Percentiles rank a stretch among this genome's conserved stretches.
Conservation (phyloP, 1,140 invertebrate genomes). For the Centruroides vittatus region DNA sequence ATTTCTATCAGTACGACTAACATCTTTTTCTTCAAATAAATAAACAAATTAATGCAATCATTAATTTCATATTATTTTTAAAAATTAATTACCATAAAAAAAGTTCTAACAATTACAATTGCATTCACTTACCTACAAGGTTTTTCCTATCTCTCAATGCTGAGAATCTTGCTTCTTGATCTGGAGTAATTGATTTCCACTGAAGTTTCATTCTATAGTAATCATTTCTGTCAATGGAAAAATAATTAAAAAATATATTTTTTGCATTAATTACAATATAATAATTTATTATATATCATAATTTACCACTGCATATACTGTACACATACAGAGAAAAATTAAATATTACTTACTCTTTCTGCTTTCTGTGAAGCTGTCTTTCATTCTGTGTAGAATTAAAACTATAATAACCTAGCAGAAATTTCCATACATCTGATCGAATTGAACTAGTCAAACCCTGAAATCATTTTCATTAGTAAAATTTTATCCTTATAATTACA, state of each 20-base stretch:
- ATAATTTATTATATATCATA: background rate
- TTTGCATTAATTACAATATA: background rate
- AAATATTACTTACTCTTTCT: constrained; percentile 39
- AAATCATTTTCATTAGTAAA: constrained; percentile 7
- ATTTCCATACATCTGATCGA: constrained; percentile 85
- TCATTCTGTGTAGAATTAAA: constrained; percentile 65
- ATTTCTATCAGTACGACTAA: constrained; percentile 85
- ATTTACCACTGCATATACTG: background rate
- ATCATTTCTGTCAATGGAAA: constrained; percentile 41
- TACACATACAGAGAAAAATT: background rate
- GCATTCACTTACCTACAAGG: constrained; percentile 60
- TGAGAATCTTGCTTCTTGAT: constrained; percentile 77
- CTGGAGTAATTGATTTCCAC: constrained; percentile 76
- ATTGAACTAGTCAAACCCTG: constrained; percentile 54
- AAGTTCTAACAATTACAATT: constrained; percentile 14
- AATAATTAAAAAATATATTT: constrained; percentile 11
- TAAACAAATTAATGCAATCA: background rate
- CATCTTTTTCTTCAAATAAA: constrained; percentile 72
- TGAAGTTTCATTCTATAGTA: constrained; percentile 94
- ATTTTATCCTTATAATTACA: background rate
- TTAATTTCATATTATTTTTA: background rate
- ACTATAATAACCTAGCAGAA: constrained; percentile 72
- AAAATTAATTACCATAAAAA: background rate
- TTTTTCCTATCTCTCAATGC: constrained; percentile 81
- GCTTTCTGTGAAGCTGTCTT: constrained; percentile 47